Base-by-base conservation (phyloP, 2,888 invertebrate genomes). In the Abscondita cerata region DNA sequence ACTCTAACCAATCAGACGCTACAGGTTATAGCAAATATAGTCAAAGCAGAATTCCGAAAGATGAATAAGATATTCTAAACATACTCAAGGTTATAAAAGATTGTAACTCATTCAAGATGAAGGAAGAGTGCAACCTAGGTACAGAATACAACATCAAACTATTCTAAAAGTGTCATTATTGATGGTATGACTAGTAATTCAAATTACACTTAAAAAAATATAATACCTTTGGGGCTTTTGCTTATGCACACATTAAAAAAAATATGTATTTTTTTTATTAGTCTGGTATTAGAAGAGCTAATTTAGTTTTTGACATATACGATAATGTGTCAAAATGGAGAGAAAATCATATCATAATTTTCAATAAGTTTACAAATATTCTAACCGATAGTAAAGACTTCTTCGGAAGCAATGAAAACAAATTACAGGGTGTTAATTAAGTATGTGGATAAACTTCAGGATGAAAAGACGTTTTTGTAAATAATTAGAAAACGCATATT, bases 1-100 rank as follows among this genome's bases (percentile, higher is more conserved):
- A 55, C 40, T 33, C 46, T 34, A 31, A 34, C 12, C 34, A 47
- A 18, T 36, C 47, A 4, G 55, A 55, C 47, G 20, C 15, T 47
- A 55, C 55, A 34, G 55, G 55, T 47, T 67, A 70, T 68, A 67
- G 65, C 65, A 67, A 67, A 62, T 66, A 64, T 65, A 64, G 12
- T 12, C 52, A 66, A 62, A 59, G 52, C 8, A 67, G 70, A 53
- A 70, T 69, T 40, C 56, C 61, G 41, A 67, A 61, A 52, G 68
- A 72, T 63, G 62, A 68, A 68, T 51, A 66, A 15, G 64, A 63
- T 67, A 57, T 70, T 63, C 19, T 63, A 67, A 66, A 59, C 53
- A 59, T 67, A 25, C 46, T 67, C 13, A 50, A 55, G 41, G 52
- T 18, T 59, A 48, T 69, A 25, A 64, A 52, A 25, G 63, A 40